Base-by-base conservation (phyloP, 2,797 vertebrate genomes). In the Bothrops alternatus region DNA sequence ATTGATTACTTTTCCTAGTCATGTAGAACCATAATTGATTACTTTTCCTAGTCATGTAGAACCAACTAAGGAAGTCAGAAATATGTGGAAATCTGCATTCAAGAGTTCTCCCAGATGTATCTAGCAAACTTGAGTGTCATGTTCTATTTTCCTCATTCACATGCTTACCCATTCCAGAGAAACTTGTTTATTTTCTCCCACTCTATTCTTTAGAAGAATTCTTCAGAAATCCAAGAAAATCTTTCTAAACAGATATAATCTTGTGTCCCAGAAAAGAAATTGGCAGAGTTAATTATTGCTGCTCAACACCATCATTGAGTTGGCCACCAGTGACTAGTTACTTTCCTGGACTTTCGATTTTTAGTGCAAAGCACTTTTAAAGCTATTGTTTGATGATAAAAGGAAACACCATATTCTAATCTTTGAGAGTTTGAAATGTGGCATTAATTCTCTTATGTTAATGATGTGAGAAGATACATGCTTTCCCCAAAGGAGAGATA, bases 1-100 rank as follows among this genome's bases (percentile, higher is more conserved):
- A 90, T 55, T 90, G 65, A 61, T 93, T 82, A 87, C 12, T 92
- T 90, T 92, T 42, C 57, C 25, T 12, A 82, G n/a, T 61, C 63
- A 55, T 55, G 55, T 42, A 37, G 7, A 82, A 50, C n/a, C 47
- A 90, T 90, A 90, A 90, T n/a, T 90, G 63, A 61, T 93, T 82
- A 87, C 12, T 92, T 90, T 92, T 42, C 57, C 25, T 12, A 82
- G n/a, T 61, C 63, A 55, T 55, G 55, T 42, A 37, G 7, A 82
- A 50, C n/a, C 47, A 50, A 86, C 32, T 14, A 56, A 65, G 63
- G 86, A 18, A 65, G 6, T 86, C 32, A 85, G n/a, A 91, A 91
- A 47, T 50, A 82, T 60, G 23, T 55, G 25, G 16, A 91, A 93
- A 88, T 50, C 32, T 60, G 5, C n/a, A 82, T 88, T 69, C 55